phyloP scores from a whole-genome alignment of 2,888 invertebrate genomes.

The Aphidoletes aphidimyza region DNA sequence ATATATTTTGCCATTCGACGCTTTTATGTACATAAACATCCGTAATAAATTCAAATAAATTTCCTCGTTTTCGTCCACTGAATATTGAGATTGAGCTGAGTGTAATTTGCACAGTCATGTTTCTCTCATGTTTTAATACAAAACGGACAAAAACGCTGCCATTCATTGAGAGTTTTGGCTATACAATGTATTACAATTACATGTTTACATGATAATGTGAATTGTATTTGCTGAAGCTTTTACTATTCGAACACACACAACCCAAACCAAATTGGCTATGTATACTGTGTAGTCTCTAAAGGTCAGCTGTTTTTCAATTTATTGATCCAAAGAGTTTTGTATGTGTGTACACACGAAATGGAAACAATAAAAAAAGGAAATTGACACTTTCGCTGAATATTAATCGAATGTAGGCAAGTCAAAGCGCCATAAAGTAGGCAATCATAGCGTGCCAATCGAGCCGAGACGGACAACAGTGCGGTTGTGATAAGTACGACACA shows the following conservation, averaged over 20 bases:
- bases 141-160: background rate
- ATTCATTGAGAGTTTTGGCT: background rate
- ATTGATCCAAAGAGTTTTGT: slow-evolving; percentile 4
- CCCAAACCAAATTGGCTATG: too few species aligned
- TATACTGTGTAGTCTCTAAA: background rate
- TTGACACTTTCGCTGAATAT: background rate
- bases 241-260: too few species aligned
- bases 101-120: background rate
- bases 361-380: background rate
- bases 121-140: background rate
- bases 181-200: background rate
- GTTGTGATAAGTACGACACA: slow-evolving; percentile 9
- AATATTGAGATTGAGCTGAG: background rate
- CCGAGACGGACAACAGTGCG: background rate
- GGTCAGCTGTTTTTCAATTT: slow-evolving; percentile 47
- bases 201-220: background rate
- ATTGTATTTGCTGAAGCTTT: too few species aligned
- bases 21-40: slow-evolving; percentile 44
- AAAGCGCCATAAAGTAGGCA: slow-evolving; percentile 26
- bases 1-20: background rate
- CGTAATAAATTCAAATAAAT: slow-evolving; percentile 42
- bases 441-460: background rate
- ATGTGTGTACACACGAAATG: background rate
- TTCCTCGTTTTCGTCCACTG: background rate
- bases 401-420: too few species aligned